These are phyloP conservation scores for Stichodactyla helianthus DNA, from an alignment of 64 coral and sea anemone genomes.

Conservation along the genomic window DNA sequence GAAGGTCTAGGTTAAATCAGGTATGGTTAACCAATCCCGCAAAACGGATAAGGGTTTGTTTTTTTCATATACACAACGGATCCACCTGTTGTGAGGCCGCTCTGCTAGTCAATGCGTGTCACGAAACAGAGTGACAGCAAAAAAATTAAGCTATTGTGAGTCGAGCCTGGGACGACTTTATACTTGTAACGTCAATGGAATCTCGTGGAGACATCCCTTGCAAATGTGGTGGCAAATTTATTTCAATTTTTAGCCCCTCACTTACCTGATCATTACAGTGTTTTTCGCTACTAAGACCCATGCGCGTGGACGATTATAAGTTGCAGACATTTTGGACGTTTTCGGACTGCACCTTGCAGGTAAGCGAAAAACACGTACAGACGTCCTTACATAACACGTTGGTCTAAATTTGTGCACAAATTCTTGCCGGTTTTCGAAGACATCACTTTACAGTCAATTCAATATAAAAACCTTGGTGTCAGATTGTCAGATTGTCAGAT, in stretches of 20 bases:
- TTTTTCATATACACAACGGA: conserved; percentile 1
- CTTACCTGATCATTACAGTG: neutral
- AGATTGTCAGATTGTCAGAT: too few relatives aligned
- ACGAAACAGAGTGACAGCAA: neutral
- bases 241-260: neutral
- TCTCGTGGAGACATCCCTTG: neutral
- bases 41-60: neutral
- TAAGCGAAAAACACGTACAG: neutral
- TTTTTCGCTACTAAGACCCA: neutral
- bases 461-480: neutral
- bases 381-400: neutral
- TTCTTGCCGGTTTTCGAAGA: neutral
- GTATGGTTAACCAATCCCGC: conserved; percentile 7
- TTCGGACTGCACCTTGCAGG: neutral
- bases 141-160: neutral
- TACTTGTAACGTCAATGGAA: neutral
- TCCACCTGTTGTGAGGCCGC: conserved; percentile 4
- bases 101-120: neutral
- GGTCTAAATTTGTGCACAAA: neutral
- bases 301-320: neutral
- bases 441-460: neutral
- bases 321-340: conserved; percentile 1
- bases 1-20: conserved; percentile 6
- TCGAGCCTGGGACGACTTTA: neutral
- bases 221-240: neutral